Base-by-base conservation (phyloP, 2,888 invertebrate species). In the Synanthedon vespiformis region DNA sequence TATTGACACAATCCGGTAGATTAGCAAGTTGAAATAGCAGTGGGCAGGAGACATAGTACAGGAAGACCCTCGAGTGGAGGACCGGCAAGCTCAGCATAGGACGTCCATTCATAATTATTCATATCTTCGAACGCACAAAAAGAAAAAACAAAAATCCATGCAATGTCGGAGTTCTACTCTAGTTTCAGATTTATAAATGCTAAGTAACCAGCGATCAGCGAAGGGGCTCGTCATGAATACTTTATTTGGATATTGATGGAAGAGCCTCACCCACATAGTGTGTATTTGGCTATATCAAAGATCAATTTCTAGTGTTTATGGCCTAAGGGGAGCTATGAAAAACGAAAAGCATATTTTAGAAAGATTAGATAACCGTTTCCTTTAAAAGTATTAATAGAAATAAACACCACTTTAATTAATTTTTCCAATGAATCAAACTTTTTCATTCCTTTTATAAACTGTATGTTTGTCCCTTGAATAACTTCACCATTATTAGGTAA, bases 111-210 rank as follows among this genome's bases (percentile, higher is more conserved):
- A 22, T 22, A 22, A 22, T 22, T 22, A 22, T 22, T 4, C 4
- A 22, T 22, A 22, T 22, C 22, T 22, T 22, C 22, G 22, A 1
- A 22, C 22, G 4, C 0, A 4, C n/a, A n/a, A n/a, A 22, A 22
- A 22, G 22, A 22, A 5, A 22, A 5, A 22, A 22, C 18, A 22
- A 22, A 34, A 34, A 34, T 10, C 8, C 44, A 14, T 11, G 14
- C 44, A 44, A 44, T 13, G 44, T 44, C n/a, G 44, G 13, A 44
- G 44, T n/a, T 8, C n/a, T 12, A n/a, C 12, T 14, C 44, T 44
- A 44, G 44, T 12, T 4, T 49, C 55, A 55, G 53, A 57, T 57
- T 52, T 55, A 57, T 55, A 55, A 54, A 57, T 57, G 54, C 55
- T 57, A 57, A 57, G 57, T 55, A 55, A 53, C 54, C 47, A 55